Conservation (phyloP, 2,797 vertebrate genomes). For the Holocentrus rufus region DNA sequence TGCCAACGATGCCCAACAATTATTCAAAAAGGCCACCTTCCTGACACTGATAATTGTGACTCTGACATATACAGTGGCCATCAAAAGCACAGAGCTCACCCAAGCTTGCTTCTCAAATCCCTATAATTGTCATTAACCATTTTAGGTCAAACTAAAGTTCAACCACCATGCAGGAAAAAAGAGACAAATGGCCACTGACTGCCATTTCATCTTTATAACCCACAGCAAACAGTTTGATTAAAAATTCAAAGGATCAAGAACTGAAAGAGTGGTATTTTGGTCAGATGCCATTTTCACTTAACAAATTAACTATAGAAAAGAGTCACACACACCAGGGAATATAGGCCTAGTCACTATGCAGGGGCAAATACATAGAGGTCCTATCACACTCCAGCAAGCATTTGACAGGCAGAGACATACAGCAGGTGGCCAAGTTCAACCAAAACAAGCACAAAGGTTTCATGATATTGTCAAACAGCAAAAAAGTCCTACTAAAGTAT, state of each 20-base stretch:
- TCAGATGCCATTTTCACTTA: not conserved
- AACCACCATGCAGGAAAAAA: not conserved
- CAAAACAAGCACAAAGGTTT: no score
- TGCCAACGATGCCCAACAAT: constrained; percentile 15
- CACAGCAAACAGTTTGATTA: not conserved
- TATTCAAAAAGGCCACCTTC: constrained; percentile 21
- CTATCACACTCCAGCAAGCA: no score
- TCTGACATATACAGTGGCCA: constrained; percentile 29
- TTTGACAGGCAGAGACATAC: no score
- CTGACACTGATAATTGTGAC: constrained; percentile 6
- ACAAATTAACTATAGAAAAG: not conserved
- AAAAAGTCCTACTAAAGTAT: no score
- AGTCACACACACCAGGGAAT: no score
- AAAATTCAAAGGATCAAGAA: not conserved
- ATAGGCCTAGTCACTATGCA: no score
- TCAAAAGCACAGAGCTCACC: not conserved
- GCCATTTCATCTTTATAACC: not conserved
- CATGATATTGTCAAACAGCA: no score
- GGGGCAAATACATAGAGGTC: no score
- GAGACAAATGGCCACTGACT: constrained; percentile 6
- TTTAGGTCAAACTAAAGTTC: constrained; percentile 14
- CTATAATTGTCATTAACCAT: constrained; percentile 13
- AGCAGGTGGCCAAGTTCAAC: no score
- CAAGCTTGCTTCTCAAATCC: constrained; percentile 2
- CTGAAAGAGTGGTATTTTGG: not conserved